Evolutionary conservation across 2,113 vertebrate species (phyloP).

Genomic region (Edolisoma coerulescens): DNA sequence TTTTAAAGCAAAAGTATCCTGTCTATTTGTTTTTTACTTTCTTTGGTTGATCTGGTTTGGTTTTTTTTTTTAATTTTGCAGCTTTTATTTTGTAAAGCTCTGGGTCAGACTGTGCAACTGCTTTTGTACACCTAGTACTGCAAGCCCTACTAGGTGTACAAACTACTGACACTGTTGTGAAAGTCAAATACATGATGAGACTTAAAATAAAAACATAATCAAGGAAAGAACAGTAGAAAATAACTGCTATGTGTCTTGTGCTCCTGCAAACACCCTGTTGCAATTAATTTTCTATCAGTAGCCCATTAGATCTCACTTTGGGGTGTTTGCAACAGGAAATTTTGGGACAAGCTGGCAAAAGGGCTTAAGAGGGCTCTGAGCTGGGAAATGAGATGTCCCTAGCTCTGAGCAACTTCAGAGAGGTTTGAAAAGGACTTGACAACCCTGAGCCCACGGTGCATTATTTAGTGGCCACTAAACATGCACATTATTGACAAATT

Average conservation of each 20-base stretch:
- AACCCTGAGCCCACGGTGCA: fast-evolving
- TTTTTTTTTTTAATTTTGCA: not conserved
- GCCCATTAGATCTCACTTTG: fast-evolving
- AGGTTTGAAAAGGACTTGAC: not conserved
- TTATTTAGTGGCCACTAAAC: not conserved
- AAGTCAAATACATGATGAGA: not conserved
- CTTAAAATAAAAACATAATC: not conserved
- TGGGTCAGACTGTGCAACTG: not conserved
- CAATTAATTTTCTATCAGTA: not conserved
- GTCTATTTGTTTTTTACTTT: not conserved
- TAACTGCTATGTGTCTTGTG: not conserved
- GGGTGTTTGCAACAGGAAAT: not conserved
- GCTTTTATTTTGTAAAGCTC: not conserved
- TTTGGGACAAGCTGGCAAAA: not conserved
- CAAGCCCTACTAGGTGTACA: not conserved
- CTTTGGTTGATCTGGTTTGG: not conserved
- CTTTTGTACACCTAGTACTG: not conserved
- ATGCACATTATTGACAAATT: not conserved
- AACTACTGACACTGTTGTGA: not conserved
- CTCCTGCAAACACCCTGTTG: not conserved
- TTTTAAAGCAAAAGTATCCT: not conserved
- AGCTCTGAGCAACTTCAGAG: not conserved
- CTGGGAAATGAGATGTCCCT: fast-evolving
- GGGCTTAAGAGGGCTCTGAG: not conserved
- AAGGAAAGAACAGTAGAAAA: not conserved